Evolutionary conservation across 2,888 invertebrate species (phyloP).

Genomic region (Coremacera marginata): DNA sequence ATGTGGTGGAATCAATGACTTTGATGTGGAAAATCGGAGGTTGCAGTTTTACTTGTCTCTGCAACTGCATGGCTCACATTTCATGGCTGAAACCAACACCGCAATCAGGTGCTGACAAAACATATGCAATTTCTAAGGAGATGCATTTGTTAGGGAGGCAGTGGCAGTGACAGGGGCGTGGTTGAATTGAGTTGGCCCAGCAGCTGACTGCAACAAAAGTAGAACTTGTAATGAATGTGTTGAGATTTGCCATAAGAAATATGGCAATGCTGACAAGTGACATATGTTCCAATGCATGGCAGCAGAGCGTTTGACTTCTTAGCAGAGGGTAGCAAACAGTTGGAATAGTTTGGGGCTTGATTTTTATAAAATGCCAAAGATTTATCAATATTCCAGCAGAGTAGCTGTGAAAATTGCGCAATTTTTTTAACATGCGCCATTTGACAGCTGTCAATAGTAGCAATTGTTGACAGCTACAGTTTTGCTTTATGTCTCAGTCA

Average conservation of each 20-base stretch:
- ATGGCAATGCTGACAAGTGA: constrained; percentile 58
- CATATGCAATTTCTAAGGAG: neutral
- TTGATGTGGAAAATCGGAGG: constrained; percentile 36
- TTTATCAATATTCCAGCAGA: constrained; percentile 19
- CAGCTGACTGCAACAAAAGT: constrained; percentile 1
- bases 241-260: constrained; percentile 52
- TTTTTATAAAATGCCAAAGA: constrained; percentile 23
- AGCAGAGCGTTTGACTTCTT: neutral
- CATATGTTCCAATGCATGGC: constrained; percentile 54
- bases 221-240: constrained; percentile 4
- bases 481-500: constrained; percentile 6
- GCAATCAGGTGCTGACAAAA: constrained; percentile 57
- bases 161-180: neutral
- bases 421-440: constrained; percentile 45
- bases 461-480: constrained; percentile 47
- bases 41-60: constrained; percentile 39
- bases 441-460: constrained; percentile 62
- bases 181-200: neutral
- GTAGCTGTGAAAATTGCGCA: neutral
- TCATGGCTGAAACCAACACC: constrained; percentile 29
- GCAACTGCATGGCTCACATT: constrained; percentile 53
- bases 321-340: neutral
- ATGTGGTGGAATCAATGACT: constrained; percentile 18
- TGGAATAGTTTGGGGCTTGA: neutral
- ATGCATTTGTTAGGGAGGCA: neutral